Conservation (phyloP, 2,797 vertebrate species). For the Tinamus major region DNA sequence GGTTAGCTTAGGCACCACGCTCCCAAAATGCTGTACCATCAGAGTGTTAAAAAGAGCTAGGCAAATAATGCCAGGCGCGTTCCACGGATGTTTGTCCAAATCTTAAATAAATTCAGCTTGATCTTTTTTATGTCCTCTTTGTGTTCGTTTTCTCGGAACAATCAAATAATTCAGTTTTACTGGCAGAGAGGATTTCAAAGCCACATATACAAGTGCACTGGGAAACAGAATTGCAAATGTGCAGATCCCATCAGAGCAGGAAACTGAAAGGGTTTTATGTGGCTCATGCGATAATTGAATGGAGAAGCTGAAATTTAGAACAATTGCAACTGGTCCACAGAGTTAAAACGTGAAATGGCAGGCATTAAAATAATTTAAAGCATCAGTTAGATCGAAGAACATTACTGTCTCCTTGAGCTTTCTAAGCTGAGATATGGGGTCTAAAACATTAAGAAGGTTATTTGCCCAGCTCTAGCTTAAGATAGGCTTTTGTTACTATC, state of each 20-base stretch:
- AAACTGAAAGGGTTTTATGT: not conserved
- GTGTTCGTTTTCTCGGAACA: not conserved
- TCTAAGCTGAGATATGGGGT: rapidly evolving
- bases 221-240: not conserved
- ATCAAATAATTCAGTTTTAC: not conserved
- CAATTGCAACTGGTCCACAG: not conserved
- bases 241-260: not conserved
- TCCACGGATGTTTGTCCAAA: not conserved
- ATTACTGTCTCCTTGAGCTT: not conserved
- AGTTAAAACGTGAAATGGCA: conserved; percentile 7
- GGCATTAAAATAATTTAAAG: conserved; percentile 26
- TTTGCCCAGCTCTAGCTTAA: conserved; percentile 1
- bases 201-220: not conserved
- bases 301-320: not conserved
- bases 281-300: not conserved
- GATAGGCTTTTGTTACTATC: not conserved
- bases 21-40: not conserved
- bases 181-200: not conserved
- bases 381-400: not conserved
- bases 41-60: conserved; percentile 3
- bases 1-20: not conserved
- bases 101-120: conserved; percentile 42
- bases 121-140: conserved; percentile 29
- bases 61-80: not conserved
- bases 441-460: not conserved